These are phyloP conservation scores for Holacanthella duospinosa DNA, from an alignment of 2,888 invertebrate genomes.

Conservation along the genomic window DNA sequence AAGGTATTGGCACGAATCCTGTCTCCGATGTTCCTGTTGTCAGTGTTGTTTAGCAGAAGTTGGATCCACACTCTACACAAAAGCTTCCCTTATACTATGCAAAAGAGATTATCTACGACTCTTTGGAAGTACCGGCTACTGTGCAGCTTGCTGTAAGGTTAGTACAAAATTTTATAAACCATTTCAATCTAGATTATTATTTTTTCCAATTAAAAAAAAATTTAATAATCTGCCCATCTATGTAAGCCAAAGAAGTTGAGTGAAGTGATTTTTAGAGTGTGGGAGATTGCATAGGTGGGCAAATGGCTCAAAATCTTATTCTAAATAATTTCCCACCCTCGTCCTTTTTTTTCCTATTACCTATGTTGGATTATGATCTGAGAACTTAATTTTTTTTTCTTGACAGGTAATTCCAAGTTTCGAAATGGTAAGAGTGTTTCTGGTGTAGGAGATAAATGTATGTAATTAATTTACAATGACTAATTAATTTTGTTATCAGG, in stretches of 20 bases:
- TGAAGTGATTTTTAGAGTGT: no score
- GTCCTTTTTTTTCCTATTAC: background rate
- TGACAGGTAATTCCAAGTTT: slow-evolving; percentile 63
- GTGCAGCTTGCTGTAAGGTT: slow-evolving; percentile 82
- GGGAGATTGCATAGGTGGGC: no score
- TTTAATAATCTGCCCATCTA: no score
- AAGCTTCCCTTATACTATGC: slow-evolving; percentile 81
- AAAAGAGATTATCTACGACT: slow-evolving; percentile 85
- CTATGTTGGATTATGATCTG: no score
- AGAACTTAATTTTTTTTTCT: no score
- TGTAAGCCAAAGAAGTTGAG: no score
- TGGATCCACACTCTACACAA: slow-evolving; percentile 79
- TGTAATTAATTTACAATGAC: background rate
- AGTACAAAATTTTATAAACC: no score
- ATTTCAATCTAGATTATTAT: background rate
- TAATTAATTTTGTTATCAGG: background rate
- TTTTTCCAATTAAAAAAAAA: no score
- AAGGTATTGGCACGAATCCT: slow-evolving; percentile 88
- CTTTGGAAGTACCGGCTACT: slow-evolving; percentile 80
- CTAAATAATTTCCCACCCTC: background rate
- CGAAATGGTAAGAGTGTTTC: slow-evolving; percentile 60
- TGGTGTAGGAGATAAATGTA: background rate
- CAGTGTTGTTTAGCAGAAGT: slow-evolving; percentile 88
- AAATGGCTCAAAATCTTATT: no score
- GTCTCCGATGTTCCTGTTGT: slow-evolving; percentile 83